Conservation (phyloP, 2,113 vertebrate genomes). For the Neotoma lepida region DNA sequence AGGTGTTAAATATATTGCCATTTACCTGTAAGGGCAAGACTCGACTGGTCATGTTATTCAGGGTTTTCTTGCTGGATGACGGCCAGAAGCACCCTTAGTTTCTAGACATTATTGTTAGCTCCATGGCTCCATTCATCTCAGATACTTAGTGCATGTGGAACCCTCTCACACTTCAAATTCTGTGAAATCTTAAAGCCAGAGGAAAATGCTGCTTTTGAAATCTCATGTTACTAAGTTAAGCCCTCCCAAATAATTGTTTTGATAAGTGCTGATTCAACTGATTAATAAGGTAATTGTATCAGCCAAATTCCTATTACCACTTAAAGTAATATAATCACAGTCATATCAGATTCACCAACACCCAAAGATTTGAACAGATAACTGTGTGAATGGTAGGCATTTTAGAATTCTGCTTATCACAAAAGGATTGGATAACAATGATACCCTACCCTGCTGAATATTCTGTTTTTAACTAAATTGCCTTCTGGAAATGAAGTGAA, state of each 20-base stretch:
- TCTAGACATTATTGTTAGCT: not conserved
- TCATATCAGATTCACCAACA: not conserved
- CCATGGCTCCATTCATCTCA: not conserved
- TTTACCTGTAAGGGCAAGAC: not conserved
- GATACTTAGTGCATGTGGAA: not conserved
- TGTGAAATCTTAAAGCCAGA: not conserved
- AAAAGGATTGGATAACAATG: not conserved
- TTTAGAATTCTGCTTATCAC: conserved; percentile 8
- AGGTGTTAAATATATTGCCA: not conserved
- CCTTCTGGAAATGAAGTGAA: not conserved
- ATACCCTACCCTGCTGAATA: not conserved
- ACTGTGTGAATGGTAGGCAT: not conserved
- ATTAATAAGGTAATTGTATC: not conserved
- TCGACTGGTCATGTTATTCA: not conserved
- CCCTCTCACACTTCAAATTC: not conserved
- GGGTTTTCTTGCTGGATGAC: not conserved
- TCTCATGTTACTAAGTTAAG: not conserved
- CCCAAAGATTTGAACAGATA: not conserved
- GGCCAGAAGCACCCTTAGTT: not conserved
- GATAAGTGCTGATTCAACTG: not conserved
- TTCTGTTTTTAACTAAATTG: not conserved
- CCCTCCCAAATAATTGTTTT: not conserved
- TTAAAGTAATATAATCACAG: conserved; percentile 25
- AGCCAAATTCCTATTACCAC: not conserved
- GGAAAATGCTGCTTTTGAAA: not conserved